Percentiles rank a stretch among this genome's conserved stretches.
These are phyloP conservation scores for Microplitis mediator DNA, from an alignment of 1,140 invertebrate species.

Conservation along the genomic window DNA sequence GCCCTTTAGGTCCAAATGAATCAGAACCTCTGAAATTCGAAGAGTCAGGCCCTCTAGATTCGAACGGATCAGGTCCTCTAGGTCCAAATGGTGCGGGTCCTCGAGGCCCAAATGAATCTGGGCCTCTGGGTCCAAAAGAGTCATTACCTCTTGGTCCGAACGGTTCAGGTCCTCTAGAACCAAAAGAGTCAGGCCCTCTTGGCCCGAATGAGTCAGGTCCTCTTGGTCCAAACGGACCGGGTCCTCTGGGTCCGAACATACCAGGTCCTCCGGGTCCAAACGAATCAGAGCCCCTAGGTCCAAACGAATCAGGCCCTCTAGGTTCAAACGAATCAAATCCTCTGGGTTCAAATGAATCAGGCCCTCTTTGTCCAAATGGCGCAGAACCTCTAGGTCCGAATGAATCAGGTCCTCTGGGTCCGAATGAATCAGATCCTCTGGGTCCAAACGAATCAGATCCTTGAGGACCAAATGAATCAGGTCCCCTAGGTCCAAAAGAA, in stretches of 20 bases:
- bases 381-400: conserved; percentile 22
- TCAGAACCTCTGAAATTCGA: conserved; percentile 36
- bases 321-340: background rate
- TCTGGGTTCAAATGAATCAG: conserved; percentile 15
- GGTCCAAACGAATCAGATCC: conserved; percentile 30
- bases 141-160: conserved; percentile 32
- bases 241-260: background rate
- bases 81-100: conserved; percentile 24
- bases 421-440: conserved; percentile 33
- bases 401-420: conserved; percentile 22
- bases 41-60: background rate
- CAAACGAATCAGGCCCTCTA: conserved; percentile 22
- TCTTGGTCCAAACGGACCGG: background rate
- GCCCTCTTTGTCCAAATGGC: conserved; percentile 9
- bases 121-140: conserved; percentile 33
- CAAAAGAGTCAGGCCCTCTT: background rate
- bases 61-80: conserved; percentile 28
- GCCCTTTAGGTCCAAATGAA: conserved; percentile 32
- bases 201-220: background rate
- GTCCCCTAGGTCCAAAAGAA: conserved; percentile 23
- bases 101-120: background rate
- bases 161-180: background rate
- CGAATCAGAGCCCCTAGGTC: conserved; percentile 23
- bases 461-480: conserved; percentile 21
- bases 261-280: conserved; percentile 22